A percentile compares a stretch with the other conserved stretches of the same genome.
These are phyloP conservation scores for Clarias laeviceps DNA, from an alignment of 2,797 vertebrate genomes.

Conservation along the genomic window DNA sequence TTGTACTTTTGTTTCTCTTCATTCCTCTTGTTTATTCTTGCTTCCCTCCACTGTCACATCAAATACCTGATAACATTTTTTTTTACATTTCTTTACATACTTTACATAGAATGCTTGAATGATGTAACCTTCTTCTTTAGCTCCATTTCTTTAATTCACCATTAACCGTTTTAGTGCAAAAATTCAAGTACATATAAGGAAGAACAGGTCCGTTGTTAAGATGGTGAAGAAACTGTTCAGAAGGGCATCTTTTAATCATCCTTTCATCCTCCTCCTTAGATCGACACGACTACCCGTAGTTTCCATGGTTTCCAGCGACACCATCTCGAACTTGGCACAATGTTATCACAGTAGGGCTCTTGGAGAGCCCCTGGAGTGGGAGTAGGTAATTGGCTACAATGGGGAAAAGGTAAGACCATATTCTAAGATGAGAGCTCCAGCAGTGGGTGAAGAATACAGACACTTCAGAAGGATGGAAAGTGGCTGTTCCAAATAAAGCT, in stretches of 20 bases:
- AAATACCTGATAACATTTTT: neutral
- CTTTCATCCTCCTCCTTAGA: constrained; percentile 37
- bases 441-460: constrained; percentile 45
- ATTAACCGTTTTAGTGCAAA: constrained; percentile 37
- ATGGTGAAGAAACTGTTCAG: constrained; percentile 35
- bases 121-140: neutral
- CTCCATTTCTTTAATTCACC: constrained; percentile 11
- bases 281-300: constrained; percentile 31
- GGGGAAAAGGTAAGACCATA: constrained; percentile 48
- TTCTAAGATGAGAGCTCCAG: constrained; percentile 53
- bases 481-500: constrained; percentile 41
- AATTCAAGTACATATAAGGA: constrained; percentile 20
- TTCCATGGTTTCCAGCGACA: constrained; percentile 54
- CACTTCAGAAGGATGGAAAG: constrained; percentile 45
- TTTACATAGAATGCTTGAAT: neutral
- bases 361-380: constrained; percentile 50
- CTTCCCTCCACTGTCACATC: neutral
- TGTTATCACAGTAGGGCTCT: constrained; percentile 47
- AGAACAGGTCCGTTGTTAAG: constrained; percentile 33
- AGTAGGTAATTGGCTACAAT: constrained; percentile 56
- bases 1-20: constrained; percentile 7
- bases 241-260: constrained; percentile 44
- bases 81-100: neutral
- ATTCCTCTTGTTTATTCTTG: neutral
- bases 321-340: constrained; percentile 52